Base-by-base conservation (phyloP, 2,113 vertebrate species). In the Hemichromis elongatus region DNA sequence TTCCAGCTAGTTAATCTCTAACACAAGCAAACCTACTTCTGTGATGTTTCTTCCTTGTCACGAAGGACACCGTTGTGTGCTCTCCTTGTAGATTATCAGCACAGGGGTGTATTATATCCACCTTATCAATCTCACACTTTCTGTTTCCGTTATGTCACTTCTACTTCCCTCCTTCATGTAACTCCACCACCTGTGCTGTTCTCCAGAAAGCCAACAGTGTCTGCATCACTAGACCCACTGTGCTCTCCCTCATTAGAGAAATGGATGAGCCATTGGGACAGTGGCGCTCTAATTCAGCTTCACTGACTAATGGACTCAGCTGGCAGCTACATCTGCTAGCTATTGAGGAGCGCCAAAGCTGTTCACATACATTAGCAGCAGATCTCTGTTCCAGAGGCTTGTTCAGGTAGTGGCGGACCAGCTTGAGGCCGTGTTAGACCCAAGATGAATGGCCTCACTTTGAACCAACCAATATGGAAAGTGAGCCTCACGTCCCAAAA, bases 281-380 rank as follows among this genome's bases (percentile, higher is more conserved):
- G 86, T 79, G 37, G 79, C 52, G 19, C 59, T 91, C 92, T 89
- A 87, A 91, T 92, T 87, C 87, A 70, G 12, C 89, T 35, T 50
- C 84, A 5, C 90, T 92, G 91, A 95, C 88, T 93, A 91, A 95
- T 94, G 89, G 92, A 87, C 94, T 92, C 90, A 75, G 92, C 92
- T 93, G 93, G 93, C 93, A 90, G 90, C 93, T 92, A 88, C 93
- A 93, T 93, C 90, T 93, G 90, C 88, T 90, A 53, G 61, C 92
- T 88, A 79, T 61, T 88, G 90, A 90, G 87, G 42, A 86, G 88
- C 53, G 88, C 88, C 91, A 86, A 91, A 88, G 79, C 91, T 73
- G 86, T 86, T 89, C 88, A 77, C 92, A 73, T 90, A 52, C 89
- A 94, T 94, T 90, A 94, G 83, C 86, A 55, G 88, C 83, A 86